A percentile compares a stretch with the other conserved stretches of the same genome.
phyloP scores from a whole-genome alignment of 2,797 vertebrate species.

The Delichon dasypus region DNA sequence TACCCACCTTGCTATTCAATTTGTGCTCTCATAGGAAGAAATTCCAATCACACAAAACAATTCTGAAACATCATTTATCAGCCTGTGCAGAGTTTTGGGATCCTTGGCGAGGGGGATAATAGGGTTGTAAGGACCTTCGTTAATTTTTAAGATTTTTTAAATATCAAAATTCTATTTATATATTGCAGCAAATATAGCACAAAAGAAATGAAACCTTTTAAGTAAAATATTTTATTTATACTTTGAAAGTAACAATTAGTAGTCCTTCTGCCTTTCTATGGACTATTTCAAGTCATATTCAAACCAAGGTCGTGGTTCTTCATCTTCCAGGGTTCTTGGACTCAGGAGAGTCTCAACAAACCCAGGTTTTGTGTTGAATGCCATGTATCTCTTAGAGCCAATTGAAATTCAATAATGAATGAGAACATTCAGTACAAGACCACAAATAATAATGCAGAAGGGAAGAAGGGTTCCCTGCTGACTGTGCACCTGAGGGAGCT shows the following conservation, averaged over 20 bases:
- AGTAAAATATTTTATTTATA: background rate
- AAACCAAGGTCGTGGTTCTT: background rate
- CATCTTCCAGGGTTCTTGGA: background rate
- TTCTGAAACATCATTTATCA: background rate
- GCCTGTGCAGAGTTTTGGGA: background rate
- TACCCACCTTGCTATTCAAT: background rate
- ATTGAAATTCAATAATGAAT: background rate
- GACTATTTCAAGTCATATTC: background rate
- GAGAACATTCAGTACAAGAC: background rate
- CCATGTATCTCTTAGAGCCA: fast-evolving
- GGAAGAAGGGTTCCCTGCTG: background rate
- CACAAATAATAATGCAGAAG: background rate
- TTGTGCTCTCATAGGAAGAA: background rate
- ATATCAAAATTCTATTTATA: background rate
- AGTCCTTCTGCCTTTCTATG: background rate
- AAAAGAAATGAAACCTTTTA: background rate
- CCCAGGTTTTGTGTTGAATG: fast-evolving
- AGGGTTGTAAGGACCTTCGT: background rate
- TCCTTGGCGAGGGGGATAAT: background rate
- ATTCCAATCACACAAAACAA: background rate
- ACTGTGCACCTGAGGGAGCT: background rate
- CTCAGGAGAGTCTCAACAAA: background rate
- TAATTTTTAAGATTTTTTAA: background rate
- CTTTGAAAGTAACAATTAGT: background rate
- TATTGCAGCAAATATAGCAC: background rate